Evolutionary conservation across 2,113 vertebrate species (phyloP).

Genomic region (Oncorhynchus kisutch): DNA sequence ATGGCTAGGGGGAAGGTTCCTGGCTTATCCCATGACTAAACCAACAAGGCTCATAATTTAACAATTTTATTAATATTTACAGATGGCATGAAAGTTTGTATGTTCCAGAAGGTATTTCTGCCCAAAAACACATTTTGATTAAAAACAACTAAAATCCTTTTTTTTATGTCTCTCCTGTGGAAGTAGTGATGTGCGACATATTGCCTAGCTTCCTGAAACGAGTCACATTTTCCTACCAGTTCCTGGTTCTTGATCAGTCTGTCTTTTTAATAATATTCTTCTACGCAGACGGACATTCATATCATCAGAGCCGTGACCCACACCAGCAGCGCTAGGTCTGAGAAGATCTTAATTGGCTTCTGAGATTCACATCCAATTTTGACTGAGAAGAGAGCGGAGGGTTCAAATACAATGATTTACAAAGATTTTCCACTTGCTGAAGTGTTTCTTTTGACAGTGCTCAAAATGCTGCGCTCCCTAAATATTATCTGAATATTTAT

Average conservation of each 20-base stretch:
- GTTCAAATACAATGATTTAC: not conserved
- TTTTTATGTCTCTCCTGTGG: no score
- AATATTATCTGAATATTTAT: not conserved
- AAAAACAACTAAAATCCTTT: no score
- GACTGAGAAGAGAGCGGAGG: not conserved
- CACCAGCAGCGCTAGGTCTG: not conserved
- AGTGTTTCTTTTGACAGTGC: not conserved
- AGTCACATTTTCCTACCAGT: not conserved
- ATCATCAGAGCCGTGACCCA: not conserved
- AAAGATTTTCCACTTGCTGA: not conserved
- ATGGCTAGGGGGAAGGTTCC: no score
- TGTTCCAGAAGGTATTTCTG: no score
- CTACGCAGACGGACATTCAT: not conserved
- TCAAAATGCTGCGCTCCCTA: not conserved
- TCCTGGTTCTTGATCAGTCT: not conserved
- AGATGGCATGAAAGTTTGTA: no score
- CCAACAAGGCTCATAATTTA: no score
- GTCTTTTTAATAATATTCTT: not conserved
- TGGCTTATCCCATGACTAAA: no score
- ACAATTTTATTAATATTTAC: no score
- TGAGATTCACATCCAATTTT: conserved; percentile 1
- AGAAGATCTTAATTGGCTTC: conserved; percentile 22
- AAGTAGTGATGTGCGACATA: no score
- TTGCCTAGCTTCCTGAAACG: no score
- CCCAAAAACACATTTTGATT: no score